A percentile compares a stretch with the other conserved stretches of the same genome.
These are phyloP conservation scores for Dysidea cf. avara DNA, from an alignment of 37 sponge, comb jelly and placozoan genomes.

Conservation along the genomic window DNA sequence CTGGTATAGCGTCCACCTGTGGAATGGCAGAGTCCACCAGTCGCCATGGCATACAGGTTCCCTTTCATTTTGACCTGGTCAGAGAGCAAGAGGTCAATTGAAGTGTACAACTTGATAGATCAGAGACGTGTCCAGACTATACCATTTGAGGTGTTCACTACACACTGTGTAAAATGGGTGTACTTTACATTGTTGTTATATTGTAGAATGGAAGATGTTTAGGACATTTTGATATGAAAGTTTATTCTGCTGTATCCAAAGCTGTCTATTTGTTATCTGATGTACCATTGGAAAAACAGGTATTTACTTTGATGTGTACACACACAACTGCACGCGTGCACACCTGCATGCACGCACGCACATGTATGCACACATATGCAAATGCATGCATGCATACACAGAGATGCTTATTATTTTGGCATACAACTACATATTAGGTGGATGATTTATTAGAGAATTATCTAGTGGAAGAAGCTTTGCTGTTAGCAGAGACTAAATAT, in stretches of 20 bases:
- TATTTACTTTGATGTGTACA: not conserved
- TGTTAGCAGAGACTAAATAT: constrained; percentile 59
- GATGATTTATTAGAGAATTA: constrained; percentile 47
- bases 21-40: constrained; percentile 39
- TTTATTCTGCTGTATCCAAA: constrained; percentile 42
- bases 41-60: constrained; percentile 48
- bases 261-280: constrained; percentile 54
- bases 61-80: constrained; percentile 63
- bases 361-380: not conserved
- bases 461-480: constrained; percentile 70
- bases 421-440: constrained; percentile 22
- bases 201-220: constrained; percentile 43
- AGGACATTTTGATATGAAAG: constrained; percentile 29
- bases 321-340: no score
- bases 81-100: constrained; percentile 14
- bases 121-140: constrained; percentile 64
- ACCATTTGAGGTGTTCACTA: constrained; percentile 26
- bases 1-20: constrained; percentile 39
- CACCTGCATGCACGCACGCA: not conserved
- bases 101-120: constrained; percentile 55
- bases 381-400: not conserved
- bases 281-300: constrained; percentile 65
- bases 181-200: no score
- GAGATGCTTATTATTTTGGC: no score
- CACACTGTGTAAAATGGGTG: not conserved